Percentiles rank a stretch among this genome's conserved stretches.
Conservation (phyloP, 1,140 invertebrate species). For the Daktulosphaira vitifoliae region DNA sequence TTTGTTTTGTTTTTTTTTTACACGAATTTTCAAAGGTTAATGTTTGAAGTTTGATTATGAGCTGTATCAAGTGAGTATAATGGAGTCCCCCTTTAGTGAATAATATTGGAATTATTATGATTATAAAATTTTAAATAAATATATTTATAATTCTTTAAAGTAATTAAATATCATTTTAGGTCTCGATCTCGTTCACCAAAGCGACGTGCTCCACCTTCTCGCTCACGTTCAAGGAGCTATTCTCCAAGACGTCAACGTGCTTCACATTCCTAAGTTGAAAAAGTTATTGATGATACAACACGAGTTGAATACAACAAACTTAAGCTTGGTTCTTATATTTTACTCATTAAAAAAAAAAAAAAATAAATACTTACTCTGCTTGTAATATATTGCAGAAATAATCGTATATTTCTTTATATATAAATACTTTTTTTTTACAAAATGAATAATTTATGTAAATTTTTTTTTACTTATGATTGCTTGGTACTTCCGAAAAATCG, state of each 20-base stretch:
- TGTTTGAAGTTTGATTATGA: constrained; percentile 25
- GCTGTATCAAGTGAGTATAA: constrained; percentile 16
- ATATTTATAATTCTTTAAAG: neutral
- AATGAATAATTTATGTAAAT: neutral
- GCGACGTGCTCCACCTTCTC: constrained; percentile 20
- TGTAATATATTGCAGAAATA: constrained; percentile 12
- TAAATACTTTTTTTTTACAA: constrained; percentile 7
- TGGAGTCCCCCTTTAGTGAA: neutral
- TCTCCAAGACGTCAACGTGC: constrained; percentile 20
- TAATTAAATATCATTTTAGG: constrained; percentile 16
- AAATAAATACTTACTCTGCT: constrained; percentile 18
- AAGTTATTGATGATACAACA: constrained; percentile 8
- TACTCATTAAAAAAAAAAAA: too few species aligned
- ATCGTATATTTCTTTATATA: too few species aligned
- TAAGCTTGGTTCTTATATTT: neutral
- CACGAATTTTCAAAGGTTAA: constrained; percentile 6
- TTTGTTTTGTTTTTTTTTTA: constrained; percentile 32
- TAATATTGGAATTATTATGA: neutral
- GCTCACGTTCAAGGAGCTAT: constrained; percentile 28
- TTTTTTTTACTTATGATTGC: constrained; percentile 22
- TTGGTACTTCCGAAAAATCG: constrained; percentile 9
- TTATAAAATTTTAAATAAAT: too few species aligned
- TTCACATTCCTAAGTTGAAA: constrained; percentile 30
- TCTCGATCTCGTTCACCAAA: constrained; percentile 20
- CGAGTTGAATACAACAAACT: constrained; percentile 14